These are phyloP conservation scores for Luperina testacea DNA, from an alignment of 2,888 invertebrate species.

Conservation along the genomic window DNA sequence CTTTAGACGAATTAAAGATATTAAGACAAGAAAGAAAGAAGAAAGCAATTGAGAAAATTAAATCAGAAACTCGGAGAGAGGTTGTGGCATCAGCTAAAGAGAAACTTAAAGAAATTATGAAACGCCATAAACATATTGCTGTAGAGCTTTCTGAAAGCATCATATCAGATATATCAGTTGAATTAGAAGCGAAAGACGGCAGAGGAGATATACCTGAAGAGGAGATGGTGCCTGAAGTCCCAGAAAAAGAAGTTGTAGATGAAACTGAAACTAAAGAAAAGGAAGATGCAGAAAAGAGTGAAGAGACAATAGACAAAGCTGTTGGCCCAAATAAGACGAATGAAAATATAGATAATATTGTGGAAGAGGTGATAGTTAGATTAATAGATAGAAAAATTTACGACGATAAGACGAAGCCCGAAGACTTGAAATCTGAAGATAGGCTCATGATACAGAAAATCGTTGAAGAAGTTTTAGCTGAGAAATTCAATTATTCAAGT, in stretches of 20 bases:
- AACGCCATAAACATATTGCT: slow-evolving; percentile 85
- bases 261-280: slow-evolving; percentile 54
- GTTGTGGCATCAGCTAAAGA: slow-evolving; percentile 88
- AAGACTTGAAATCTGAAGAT: slow-evolving; percentile 86
- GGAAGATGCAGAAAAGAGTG: slow-evolving; percentile 46
- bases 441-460: slow-evolving; percentile 86
- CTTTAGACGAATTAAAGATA: slow-evolving; percentile 78
- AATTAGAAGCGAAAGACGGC: slow-evolving; percentile 72
- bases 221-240: slow-evolving; percentile 64
- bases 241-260: slow-evolving; percentile 40
- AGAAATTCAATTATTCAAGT: slow-evolving; percentile 83
- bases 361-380: slow-evolving; percentile 86
- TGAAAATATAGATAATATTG: slow-evolving; percentile 85
- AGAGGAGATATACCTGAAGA: slow-evolving; percentile 81
- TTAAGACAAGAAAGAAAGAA: slow-evolving; percentile 82
- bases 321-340: slow-evolving; percentile 71
- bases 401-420: slow-evolving; percentile 88
- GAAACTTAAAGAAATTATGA: slow-evolving; percentile 88
- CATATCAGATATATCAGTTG: slow-evolving; percentile 64
- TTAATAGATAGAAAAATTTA: slow-evolving; percentile 89
- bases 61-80: slow-evolving; percentile 86
- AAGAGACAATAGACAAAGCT: slow-evolving; percentile 59
- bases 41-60: slow-evolving; percentile 86
- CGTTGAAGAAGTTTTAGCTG: slow-evolving; percentile 86
- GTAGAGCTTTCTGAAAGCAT: slow-evolving; percentile 78